Evolutionary conservation across 2,888 invertebrate species (phyloP), one percentile per base, ranked within the genome.

Genomic region (Scrobipalpa atriplicella): DNA sequence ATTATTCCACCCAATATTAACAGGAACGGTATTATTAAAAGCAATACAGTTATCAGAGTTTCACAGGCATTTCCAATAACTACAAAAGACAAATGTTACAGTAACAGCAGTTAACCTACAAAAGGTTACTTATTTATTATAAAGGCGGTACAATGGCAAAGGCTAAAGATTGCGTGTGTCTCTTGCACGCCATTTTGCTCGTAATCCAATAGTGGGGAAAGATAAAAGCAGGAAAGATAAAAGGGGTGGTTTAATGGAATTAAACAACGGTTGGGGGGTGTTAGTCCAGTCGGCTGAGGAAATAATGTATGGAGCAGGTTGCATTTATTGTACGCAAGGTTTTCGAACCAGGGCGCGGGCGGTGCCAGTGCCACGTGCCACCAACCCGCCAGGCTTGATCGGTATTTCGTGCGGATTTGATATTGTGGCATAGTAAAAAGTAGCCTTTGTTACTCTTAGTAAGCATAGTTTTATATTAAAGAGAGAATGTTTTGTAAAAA

Each of bases 221-320:
- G 89, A 90, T 90, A 91, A 89, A 90, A 89, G 87, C 85, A 86
- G 84, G 84, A 87, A 87, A 90, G 89, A 90, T 89, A 90, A 89
- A 90, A 90, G 89, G 90, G 89, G 89, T 89, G 89, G 84, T 90
- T 88, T 92, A 92, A 91, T 92, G 91, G 91, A 90, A 92, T 92
- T 90, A 92, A 91, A 90, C 89, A 90, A 86, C 82, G 83, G 78
- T 71, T 80, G 71, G 75, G 75, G 71, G 77, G 73, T 71, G 71
- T 16, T 47, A 47, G 16, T 47, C 47, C 47, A 47, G 47, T 47
- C 47, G 16, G n/a, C 5, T 1, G 7, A 47, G 47, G 6, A 16
- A 47, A 47, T 47, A 47, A 16, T 47, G 29, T 29, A 29, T 29
- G 2, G 2, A 29, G 29, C 29, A 29, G 5, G 29, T 29, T 29